phyloP scores from a whole-genome alignment of 2,113 vertebrate species.

The Lipotes vexillifer region DNA sequence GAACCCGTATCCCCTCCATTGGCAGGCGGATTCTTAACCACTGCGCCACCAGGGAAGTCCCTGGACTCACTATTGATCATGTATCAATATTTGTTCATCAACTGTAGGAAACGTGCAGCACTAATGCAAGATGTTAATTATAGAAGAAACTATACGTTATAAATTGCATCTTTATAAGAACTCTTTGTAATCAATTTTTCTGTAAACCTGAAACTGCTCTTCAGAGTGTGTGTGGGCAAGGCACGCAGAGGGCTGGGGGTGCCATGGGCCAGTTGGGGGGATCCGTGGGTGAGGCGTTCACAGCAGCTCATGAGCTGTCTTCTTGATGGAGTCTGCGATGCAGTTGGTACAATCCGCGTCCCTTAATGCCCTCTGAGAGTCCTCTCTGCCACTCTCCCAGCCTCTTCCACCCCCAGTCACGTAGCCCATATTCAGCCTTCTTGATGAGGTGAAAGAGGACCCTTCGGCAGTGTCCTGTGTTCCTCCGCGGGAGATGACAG shows the following conservation, averaged over 20 bases:
- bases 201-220: neutral
- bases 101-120: neutral
- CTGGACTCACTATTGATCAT: neutral
- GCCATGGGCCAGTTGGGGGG: neutral
- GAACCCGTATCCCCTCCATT: too few species aligned
- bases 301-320: neutral
- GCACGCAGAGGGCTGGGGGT: neutral
- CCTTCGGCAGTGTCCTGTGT: neutral
- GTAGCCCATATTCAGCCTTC: neutral
- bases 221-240: neutral
- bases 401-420: neutral
- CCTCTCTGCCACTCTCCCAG: neutral
- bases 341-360: neutral
- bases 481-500: neutral
- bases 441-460: neutral
- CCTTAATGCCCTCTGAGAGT: neutral
- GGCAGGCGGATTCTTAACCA: too few species aligned
- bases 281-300: accelerated
- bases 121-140: neutral
- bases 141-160: neutral
- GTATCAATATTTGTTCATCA: neutral
- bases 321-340: neutral
- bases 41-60: too few species aligned
- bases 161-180: neutral
- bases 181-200: neutral